Conservation (phyloP, 2,113 vertebrate species). For the Lamprotornis superbus region DNA sequence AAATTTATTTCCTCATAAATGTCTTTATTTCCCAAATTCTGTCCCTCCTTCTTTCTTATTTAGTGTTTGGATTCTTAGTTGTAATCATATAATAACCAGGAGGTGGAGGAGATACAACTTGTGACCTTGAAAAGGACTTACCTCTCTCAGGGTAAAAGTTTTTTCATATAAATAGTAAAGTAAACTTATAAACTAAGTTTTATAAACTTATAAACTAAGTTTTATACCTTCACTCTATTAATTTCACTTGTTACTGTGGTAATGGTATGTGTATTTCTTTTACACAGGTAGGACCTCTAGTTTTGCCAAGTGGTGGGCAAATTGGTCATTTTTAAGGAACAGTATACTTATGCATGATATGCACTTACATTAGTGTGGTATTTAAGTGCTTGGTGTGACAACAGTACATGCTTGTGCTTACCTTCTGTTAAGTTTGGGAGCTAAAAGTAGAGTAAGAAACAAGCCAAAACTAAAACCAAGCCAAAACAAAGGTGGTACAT, state of each 20-base stretch:
- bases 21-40: neutral
- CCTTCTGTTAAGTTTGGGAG: neutral
- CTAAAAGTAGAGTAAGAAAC: neutral
- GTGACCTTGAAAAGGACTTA: neutral
- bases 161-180: neutral
- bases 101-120: neutral
- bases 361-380: neutral
- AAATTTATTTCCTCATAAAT: neutral
- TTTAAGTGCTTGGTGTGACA: neutral
- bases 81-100: neutral
- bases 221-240: neutral
- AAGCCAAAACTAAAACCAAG: neutral
- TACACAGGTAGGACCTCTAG: neutral
- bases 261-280: neutral
- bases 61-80: neutral
- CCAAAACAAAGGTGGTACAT: neutral
- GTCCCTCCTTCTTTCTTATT: neutral
- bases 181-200: neutral
- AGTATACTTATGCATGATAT: neutral
- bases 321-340: neutral
- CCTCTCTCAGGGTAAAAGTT: neutral
- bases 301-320: neutral
- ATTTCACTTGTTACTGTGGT: neutral
- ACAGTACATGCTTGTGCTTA: neutral
- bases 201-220: neutral